These are phyloP conservation scores for Drosophila phalerata DNA, from an alignment of 2,888 invertebrate genomes.

Conservation along the genomic window DNA sequence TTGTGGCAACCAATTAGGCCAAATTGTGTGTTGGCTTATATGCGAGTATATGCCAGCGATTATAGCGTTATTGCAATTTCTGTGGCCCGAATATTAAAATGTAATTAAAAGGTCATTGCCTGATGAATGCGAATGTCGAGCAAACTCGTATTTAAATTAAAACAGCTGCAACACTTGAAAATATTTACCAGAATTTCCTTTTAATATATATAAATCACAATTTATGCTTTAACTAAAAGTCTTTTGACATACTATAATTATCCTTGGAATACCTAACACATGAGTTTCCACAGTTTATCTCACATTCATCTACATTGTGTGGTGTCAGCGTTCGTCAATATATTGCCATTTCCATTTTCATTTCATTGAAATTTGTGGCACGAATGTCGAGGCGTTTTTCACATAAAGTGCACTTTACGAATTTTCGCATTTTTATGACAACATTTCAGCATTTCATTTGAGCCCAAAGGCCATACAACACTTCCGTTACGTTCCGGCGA, in stretches of 20 bases:
- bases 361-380: slow-evolving; percentile 34
- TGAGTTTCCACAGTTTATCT: neutral
- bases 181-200: neutral
- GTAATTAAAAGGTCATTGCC: slow-evolving; percentile 66
- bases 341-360: slow-evolving; percentile 36
- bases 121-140: slow-evolving; percentile 10
- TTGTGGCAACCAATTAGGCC: slow-evolving; percentile 71
- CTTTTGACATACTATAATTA: slow-evolving; percentile 19
- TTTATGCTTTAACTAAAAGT: neutral
- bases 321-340: slow-evolving; percentile 30
- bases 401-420: slow-evolving; percentile 75
- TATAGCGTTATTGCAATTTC: slow-evolving; percentile 49
- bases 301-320: neutral
- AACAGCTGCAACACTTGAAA: slow-evolving; percentile 18
- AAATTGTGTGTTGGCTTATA: slow-evolving; percentile 51
- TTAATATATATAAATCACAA: neutral
- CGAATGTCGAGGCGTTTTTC: slow-evolving; percentile 9
- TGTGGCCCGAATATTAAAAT: slow-evolving; percentile 62
- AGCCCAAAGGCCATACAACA: slow-evolving; percentile 49
- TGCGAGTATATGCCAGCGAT: slow-evolving; percentile 20
- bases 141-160: slow-evolving; percentile 13
- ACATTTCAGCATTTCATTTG: slow-evolving; percentile 71
- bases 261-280: neutral
- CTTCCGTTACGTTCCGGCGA: slow-evolving; percentile 3
- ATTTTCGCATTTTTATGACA: slow-evolving; percentile 79